Conservation (phyloP, 2,797 vertebrate species). For the Periparus ater region DNA sequence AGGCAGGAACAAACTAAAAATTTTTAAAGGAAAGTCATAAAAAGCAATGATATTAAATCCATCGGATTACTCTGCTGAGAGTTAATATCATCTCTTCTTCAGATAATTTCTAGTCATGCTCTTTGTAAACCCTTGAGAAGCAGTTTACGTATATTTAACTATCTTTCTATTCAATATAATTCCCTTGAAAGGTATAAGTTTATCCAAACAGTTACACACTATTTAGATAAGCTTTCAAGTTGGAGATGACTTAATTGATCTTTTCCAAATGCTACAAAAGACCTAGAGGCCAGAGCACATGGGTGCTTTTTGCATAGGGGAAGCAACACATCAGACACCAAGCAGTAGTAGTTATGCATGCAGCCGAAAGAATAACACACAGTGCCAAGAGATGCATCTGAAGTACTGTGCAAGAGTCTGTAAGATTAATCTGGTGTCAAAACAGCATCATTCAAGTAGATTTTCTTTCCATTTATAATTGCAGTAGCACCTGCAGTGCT, state of each 20-base stretch:
- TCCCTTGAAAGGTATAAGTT: not conserved
- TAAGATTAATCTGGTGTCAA: not conserved
- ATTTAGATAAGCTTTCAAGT: not conserved
- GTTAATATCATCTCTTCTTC: not conserved
- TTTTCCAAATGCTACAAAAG: not conserved
- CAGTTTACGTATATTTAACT: not conserved
- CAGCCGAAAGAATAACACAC: not conserved
- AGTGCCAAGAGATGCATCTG: not conserved
- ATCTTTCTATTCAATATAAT: not conserved
- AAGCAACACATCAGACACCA: not conserved
- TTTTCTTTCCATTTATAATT: not conserved
- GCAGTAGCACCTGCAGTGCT: not conserved
- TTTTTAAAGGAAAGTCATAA: not conserved
- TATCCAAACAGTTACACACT: not conserved
- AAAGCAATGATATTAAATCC: not conserved
- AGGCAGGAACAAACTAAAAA: not conserved
- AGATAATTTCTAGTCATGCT: not conserved
- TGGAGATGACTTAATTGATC: not conserved
- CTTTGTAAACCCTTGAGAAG: not conserved
- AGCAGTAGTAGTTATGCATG: not conserved
- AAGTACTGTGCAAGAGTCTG: not conserved
- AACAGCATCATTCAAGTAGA: not conserved
- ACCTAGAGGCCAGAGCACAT: not conserved
- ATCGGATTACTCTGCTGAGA: not conserved
- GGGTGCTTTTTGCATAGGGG: fast-evolving